These are phyloP conservation scores for Heliconius ismenius DNA, from an alignment of 2,888 invertebrate genomes.

Conservation along the genomic window DNA sequence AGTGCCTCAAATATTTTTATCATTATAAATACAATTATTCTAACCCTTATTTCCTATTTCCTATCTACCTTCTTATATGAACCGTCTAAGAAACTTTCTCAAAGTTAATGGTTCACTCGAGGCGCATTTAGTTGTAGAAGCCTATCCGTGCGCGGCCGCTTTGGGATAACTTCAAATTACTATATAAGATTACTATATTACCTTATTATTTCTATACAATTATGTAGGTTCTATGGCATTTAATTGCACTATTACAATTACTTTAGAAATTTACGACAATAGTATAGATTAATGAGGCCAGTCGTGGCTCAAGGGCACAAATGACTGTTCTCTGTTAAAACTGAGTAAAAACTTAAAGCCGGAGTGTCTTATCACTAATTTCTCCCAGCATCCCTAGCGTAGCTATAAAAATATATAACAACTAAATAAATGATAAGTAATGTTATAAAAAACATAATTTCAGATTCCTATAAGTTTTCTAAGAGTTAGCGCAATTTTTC, in stretches of 20 bases:
- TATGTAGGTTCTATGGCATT: neutral
- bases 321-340: too few species aligned
- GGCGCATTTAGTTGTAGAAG: slow-evolving; percentile 44
- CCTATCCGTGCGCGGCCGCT: slow-evolving; percentile 45
- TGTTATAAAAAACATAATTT: neutral
- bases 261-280: neutral
- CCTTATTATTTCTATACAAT: too few species aligned
- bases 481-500: slow-evolving; percentile 13
- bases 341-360: too few species aligned
- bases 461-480: neutral
- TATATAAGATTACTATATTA: slow-evolving; percentile 19
- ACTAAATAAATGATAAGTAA: neutral
- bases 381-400: too few species aligned
- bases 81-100: slow-evolving; percentile 2
- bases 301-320: too few species aligned
- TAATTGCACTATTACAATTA: neutral
- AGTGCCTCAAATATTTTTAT: too few species aligned
- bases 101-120: slow-evolving; percentile 50
- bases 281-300: too few species aligned
- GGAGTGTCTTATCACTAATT: too few species aligned
- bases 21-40: neutral
- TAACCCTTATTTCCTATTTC: neutral
- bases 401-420: neutral
- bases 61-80: neutral
- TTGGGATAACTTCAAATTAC: slow-evolving; percentile 24